Conservation (phyloP, 2,113 vertebrate species). For the Stegastes partitus region DNA sequence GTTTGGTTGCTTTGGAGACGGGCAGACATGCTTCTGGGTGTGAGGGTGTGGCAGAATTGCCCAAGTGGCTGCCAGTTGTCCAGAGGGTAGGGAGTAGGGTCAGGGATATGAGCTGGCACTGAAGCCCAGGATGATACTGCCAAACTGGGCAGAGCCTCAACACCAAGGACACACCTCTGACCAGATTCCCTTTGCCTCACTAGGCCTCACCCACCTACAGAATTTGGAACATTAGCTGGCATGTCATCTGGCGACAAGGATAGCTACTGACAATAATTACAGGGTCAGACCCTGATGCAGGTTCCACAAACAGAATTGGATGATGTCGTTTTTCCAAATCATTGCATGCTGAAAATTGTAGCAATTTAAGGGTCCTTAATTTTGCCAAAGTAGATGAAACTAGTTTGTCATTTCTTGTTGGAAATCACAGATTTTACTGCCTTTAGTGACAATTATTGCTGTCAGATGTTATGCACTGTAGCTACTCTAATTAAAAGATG, state of each 20-base stretch:
- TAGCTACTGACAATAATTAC: neutral
- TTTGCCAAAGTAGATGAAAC: too few species aligned
- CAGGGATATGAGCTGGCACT: slow-evolving; percentile 49
- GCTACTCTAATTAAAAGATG: too few species aligned
- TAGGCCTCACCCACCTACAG: slow-evolving; percentile 46
- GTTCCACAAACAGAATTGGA: neutral
- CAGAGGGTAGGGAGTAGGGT: slow-evolving; percentile 31
- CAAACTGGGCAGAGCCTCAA: slow-evolving; percentile 39
- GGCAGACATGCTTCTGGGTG: slow-evolving; percentile 13
- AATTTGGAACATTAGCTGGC: slow-evolving; percentile 38
- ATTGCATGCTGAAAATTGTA: neutral
- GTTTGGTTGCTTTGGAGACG: slow-evolving; percentile 73
- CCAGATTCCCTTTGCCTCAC: slow-evolving; percentile 7
- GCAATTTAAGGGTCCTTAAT: too few species aligned
- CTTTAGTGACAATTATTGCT: too few species aligned
- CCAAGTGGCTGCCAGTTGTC: slow-evolving; percentile 59
- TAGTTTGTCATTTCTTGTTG: too few species aligned
- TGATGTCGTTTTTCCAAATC: neutral
- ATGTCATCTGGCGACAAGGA: slow-evolving; percentile 1
- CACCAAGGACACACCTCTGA: slow-evolving; percentile 21
- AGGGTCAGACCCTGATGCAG: neutral
- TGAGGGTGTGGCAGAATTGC: slow-evolving; percentile 1
- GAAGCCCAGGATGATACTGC: slow-evolving; percentile 25
- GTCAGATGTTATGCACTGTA: too few species aligned
- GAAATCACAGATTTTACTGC: too few species aligned